Conservation (phyloP, 1,140 invertebrate species). For the Rhagoletis pomonella region DNA sequence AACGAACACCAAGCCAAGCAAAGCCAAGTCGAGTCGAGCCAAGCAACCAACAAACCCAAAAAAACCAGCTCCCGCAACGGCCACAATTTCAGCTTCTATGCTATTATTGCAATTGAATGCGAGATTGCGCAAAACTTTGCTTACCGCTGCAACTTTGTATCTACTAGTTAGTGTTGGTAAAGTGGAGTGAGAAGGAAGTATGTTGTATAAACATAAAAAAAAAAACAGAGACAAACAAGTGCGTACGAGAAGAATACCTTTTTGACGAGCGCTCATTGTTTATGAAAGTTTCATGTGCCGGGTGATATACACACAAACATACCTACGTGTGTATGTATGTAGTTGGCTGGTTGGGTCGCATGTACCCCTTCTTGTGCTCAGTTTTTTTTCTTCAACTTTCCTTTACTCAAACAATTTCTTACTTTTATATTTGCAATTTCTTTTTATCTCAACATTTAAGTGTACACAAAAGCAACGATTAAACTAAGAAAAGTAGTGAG, state of each 20-base stretch:
- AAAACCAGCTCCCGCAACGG: neutral
- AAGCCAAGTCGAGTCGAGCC: neutral
- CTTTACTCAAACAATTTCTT: neutral
- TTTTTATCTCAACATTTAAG: constrained; percentile 44
- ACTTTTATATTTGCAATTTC: constrained; percentile 17
- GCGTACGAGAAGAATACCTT: neutral
- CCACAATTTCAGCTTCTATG: neutral
- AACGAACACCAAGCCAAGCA: constrained; percentile 5
- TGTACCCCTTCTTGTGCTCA: neutral
- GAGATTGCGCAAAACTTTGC: constrained; percentile 48
- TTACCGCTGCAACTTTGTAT: constrained; percentile 25
- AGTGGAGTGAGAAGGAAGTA: neutral
- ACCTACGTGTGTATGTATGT: neutral
- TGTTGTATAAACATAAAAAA: neutral
- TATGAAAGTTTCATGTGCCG: neutral
- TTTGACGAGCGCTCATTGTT: neutral
- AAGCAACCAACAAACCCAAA: neutral
- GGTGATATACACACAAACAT: neutral
- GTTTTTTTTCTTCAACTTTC: neutral
- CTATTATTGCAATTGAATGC: constrained; percentile 24
- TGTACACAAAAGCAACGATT: constrained; percentile 37
- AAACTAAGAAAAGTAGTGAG: neutral
- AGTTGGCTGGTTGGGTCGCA: neutral
- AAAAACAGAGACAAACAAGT: constrained; percentile 6
- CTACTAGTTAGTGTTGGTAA: neutral